phyloP scores from a whole-genome alignment of 2,113 vertebrate genomes.

The Todiramphus saurophagus region DNA sequence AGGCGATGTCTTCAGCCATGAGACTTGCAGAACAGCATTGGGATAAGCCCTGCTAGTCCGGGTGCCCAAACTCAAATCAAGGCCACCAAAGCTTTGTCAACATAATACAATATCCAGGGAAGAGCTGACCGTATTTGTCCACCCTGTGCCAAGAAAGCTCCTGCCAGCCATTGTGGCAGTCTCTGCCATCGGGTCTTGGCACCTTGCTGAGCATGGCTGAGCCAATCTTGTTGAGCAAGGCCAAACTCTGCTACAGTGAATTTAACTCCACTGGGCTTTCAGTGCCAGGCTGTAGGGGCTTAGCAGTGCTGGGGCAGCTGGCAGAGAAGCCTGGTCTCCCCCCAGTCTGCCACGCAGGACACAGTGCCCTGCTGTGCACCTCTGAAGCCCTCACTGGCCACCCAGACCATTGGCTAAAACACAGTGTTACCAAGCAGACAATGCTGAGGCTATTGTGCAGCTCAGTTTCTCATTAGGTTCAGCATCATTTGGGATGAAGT shows the following conservation, averaged over 20 bases:
- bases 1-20: neutral
- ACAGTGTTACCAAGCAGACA: fast-evolving
- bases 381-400: fast-evolving
- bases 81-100: neutral
- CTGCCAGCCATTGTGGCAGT: no score
- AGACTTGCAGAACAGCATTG: neutral
- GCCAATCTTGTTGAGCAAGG: neutral
- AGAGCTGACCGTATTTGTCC: neutral
- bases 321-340: neutral
- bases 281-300: neutral
- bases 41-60: neutral
- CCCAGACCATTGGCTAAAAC: neutral
- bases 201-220: neutral
- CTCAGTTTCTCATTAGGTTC: neutral
- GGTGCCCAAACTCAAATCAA: neutral
- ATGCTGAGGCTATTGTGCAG: neutral
- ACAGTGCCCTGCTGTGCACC: neutral
- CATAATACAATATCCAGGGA: neutral
- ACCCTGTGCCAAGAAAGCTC: fast-evolving
- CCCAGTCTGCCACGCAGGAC: fast-evolving
- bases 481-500: neutral
- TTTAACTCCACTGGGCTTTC: neutral
- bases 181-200: neutral
- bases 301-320: neutral
- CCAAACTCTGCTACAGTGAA: neutral